Evolutionary conservation across 2,888 invertebrate genomes (phyloP).

Genomic region (Erannis defoliaria): DNA sequence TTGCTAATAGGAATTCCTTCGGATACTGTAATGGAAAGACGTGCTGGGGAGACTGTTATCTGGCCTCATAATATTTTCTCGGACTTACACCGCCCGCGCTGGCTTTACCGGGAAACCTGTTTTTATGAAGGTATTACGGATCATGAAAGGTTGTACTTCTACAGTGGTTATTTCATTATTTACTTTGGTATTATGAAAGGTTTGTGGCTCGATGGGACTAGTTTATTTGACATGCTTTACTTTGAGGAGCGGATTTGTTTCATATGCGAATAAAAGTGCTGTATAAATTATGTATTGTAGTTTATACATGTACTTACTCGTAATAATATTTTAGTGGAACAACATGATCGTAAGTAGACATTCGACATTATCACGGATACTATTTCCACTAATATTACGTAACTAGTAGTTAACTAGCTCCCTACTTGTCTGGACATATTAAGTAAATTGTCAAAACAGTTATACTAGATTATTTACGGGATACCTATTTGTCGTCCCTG

Average conservation of each 20-base stretch:
- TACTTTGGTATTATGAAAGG: slow-evolving; percentile 46
- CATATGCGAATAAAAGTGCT: not conserved
- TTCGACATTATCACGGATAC: too few species aligned
- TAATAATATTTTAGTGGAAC: too few species aligned
- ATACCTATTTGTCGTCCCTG: too few species aligned
- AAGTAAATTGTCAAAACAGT: too few species aligned
- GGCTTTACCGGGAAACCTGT: slow-evolving; percentile 68
- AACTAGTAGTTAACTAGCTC: too few species aligned
- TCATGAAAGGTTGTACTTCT: slow-evolving; percentile 49
- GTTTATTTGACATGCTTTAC: slow-evolving; percentile 22
- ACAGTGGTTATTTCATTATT: slow-evolving; percentile 53
- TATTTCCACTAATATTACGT: too few species aligned
- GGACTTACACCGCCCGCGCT: slow-evolving; percentile 60
- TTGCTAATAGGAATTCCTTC: slow-evolving; percentile 81
- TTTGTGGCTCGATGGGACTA: slow-evolving; percentile 39
- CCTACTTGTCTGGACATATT: too few species aligned
- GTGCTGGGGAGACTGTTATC: slow-evolving; percentile 75
- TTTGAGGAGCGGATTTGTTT: slow-evolving; percentile 15
- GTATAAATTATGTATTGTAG: not conserved
- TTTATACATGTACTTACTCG: too few species aligned
- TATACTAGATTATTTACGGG: too few species aligned
- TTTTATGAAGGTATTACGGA: slow-evolving; percentile 65
- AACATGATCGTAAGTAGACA: too few species aligned
- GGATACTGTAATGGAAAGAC: slow-evolving; percentile 81
- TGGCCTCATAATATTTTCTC: slow-evolving; percentile 76